Conservation (phyloP, 2,113 vertebrate species). For the Sapajus apella region DNA sequence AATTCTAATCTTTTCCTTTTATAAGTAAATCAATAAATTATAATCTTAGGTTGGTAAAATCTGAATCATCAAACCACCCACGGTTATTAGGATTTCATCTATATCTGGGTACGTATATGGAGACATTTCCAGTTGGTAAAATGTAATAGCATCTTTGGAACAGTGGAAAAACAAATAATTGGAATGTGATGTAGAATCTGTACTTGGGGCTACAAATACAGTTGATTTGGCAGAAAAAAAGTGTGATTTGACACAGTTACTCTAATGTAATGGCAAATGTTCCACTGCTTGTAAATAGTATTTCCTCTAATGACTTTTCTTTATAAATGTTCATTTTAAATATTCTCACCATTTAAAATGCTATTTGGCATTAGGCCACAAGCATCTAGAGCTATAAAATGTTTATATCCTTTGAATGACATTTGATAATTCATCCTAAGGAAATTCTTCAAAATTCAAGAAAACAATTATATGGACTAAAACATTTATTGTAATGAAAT, state of each 20-base stretch:
- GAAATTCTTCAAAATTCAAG: slow-evolving; percentile 43
- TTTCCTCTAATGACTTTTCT: not conserved
- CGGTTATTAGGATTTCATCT: slow-evolving; percentile 7
- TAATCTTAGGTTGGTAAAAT: not conserved
- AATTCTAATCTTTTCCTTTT: slow-evolving; percentile 11
- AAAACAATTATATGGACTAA: not conserved
- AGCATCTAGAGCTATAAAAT: slow-evolving; percentile 18
- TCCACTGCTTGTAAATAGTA: no score
- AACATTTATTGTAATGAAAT: not conserved
- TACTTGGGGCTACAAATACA: not conserved
- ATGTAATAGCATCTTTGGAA: slow-evolving; percentile 15
- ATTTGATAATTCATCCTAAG: slow-evolving; percentile 36
- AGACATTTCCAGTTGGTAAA: slow-evolving; percentile 26
- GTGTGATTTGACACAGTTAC: slow-evolving; percentile 20
- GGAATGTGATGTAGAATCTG: not conserved
- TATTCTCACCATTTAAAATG: slow-evolving; percentile 33
- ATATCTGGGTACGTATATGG: slow-evolving; percentile 1
- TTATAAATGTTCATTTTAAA: slow-evolving; percentile 49
- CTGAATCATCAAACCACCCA: not conserved
- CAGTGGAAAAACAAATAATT: not conserved
- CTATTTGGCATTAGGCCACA: slow-evolving; percentile 1
- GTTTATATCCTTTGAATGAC: slow-evolving; percentile 1
- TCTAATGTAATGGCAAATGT: not conserved
- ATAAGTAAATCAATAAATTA: slow-evolving; percentile 21
- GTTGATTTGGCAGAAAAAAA: slow-evolving; percentile 47